Percentiles rank a stretch among this genome's conserved stretches.
Evolutionary conservation across 2,888 invertebrate species (phyloP).

Genomic region (Eilema sororculum): DNA sequence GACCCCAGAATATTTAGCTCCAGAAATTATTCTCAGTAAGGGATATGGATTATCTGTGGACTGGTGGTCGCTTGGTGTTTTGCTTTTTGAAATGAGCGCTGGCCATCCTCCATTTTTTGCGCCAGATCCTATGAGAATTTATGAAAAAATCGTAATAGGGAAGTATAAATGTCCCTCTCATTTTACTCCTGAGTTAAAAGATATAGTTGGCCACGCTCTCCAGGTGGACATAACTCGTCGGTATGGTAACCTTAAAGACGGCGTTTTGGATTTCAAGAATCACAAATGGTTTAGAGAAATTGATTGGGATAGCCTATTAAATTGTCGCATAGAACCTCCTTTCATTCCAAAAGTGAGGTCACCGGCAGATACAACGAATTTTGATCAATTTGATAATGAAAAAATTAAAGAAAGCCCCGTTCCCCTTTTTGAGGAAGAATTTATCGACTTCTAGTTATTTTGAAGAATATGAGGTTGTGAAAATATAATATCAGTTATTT

Average conservation of each 20-base stretch:
- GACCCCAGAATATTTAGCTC: slow-evolving; percentile 98
- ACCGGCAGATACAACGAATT: slow-evolving; percentile 90
- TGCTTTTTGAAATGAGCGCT: slow-evolving; percentile 95
- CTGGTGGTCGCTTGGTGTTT: slow-evolving; percentile 97
- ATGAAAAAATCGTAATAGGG: slow-evolving; percentile 96
- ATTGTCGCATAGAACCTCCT: slow-evolving; percentile 90
- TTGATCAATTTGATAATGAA: slow-evolving; percentile 88
- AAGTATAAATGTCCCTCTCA: slow-evolving; percentile 94
- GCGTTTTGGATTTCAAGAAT: slow-evolving; percentile 95
- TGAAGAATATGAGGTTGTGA: not conserved
- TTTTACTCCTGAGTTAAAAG: slow-evolving; percentile 93
- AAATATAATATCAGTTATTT: not conserved
- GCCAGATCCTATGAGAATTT: slow-evolving; percentile 97
- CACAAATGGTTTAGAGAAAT: slow-evolving; percentile 96
- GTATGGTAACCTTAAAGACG: slow-evolving; percentile 96
- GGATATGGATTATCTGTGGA: slow-evolving; percentile 97
- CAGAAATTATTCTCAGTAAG: slow-evolving; percentile 96
- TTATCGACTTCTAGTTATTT: slow-evolving; percentile 88
- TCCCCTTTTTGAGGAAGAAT: slow-evolving; percentile 89
- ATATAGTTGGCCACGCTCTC: slow-evolving; percentile 92
- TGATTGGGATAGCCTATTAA: slow-evolving; percentile 95
- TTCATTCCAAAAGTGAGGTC: slow-evolving; percentile 88
- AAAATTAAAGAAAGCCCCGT: slow-evolving; percentile 81
- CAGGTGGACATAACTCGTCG: slow-evolving; percentile 88
- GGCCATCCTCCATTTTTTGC: slow-evolving; percentile 98